Base-by-base conservation (phyloP, 2,113 vertebrate species). In the Anguilla japonica region DNA sequence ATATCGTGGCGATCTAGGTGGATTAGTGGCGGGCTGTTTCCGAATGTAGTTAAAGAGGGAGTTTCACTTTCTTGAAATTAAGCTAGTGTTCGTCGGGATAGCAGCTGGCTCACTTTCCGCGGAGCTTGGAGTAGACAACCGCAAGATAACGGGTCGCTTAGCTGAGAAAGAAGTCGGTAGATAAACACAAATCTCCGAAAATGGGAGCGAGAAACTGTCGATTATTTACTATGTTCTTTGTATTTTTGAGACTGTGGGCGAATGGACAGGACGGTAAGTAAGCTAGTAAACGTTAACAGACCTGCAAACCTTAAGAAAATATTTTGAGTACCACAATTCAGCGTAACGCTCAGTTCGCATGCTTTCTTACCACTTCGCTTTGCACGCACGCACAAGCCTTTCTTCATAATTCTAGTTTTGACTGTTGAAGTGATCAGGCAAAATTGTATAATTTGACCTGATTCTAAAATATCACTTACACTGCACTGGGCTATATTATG, bases 41-140 rank as follows among this genome's bases (percentile, higher is more conserved):
- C 71, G 71, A n/a, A 75, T 13, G 6, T 75, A 75, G 71, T 75
- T 75, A 8, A 11, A 75, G 0, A 34, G 71, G 71, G 71, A 75
- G 71, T 75, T 75, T 75, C 71, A 75, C 71, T 75, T 75, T n/a
- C 71, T n/a, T 67, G 22, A 67, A 67, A 22, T 67, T 67, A 67
- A 26, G 60, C 22, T 26, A 26, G 60, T 67, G 56, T 20, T 14
- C 63, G 26, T 7, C 26, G 63, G 7, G 56, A 60, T 18, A 60
- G 18, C 9, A 60, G 56, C 18, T 71, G 26, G 71, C 71, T 75
- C 71, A n/a, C 18, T 75, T 75, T 75, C 5, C 1, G 71, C 26
- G n/a, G n/a, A 75, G 26, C n/a, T 34, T 13, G 11, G 26, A 75
- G 71, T 13, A 75, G 29, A n/a, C 60, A 67, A 20, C 22, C 60